Evolutionary conservation across 1,140 invertebrate genomes (phyloP), one percentile per base, ranked within the genome.

Genomic region (Gonatopus flavifemur): DNA sequence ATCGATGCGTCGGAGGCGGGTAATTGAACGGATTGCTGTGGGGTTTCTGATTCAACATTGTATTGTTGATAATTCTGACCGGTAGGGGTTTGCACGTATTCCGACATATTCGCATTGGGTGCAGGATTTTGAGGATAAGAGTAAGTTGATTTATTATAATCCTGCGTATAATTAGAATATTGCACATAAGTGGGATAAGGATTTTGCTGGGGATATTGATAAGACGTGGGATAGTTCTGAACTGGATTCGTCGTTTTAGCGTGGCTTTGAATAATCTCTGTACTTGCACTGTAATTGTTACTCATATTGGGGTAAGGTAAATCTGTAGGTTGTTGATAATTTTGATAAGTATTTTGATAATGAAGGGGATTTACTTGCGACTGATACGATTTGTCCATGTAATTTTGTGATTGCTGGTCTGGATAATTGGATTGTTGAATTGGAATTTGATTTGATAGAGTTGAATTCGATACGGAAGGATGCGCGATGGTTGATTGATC

Each of bases 191-290:
- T 55, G 15, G 55, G 19, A 22, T 66, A 65, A 51, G 59, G 62
- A 25, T 21, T 39, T 19, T 70, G 68, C 20, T 69, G 69, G 2
- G 65, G 50, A 32, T 67, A 63, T 12, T 64, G 66, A 46, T 74
- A 74, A 43, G 64, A 56, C 18, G 64, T 64, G 0, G 64, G 50
- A 20, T 66, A 69, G 43, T 49, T 63, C 15, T 62, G 66, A 22
- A 40, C 24, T 6, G 58, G 45, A 28, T 39, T 59, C 0, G 47
- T 62, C 3, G 68, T 53, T 21, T 74, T 76, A 5, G 70, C 43
- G 35, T 76, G 73, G 41, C 73, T 74, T 15, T 76, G 73, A 49
- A 76, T 74, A 7, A 73, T 71, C 25, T 76, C 73, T 1, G 68
- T 38, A 35, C 49, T 43, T 15, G 38, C 56, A 1, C 61, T 22